A percentile compares a stretch with the other conserved stretches of the same genome.
These are phyloP conservation scores for Meganola albula DNA, from an alignment of 2,888 invertebrate species.

Conservation along the genomic window DNA sequence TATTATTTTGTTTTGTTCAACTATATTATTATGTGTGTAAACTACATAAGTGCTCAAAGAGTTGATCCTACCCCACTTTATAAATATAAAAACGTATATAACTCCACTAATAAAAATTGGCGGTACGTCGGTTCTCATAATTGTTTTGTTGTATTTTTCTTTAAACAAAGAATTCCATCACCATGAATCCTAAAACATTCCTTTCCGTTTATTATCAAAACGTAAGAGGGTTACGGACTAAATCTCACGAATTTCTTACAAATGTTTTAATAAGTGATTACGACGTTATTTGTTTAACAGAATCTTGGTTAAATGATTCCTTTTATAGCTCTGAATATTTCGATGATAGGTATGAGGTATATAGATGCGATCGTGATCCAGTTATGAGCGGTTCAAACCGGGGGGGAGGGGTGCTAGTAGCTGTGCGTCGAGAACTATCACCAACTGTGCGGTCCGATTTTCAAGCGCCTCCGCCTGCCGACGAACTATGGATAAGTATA, in stretches of 20 bases:
- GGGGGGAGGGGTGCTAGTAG: conserved; percentile 5
- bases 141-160: neutral
- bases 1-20: neutral
- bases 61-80: no score
- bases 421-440: conserved; percentile 3
- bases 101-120: no score
- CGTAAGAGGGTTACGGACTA: conserved; percentile 8
- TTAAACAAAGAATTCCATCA: neutral
- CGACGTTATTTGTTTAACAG: conserved; percentile 8
- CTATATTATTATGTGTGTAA: neutral
- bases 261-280: conserved; percentile 4
- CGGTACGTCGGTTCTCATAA: no score
- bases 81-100: no score
- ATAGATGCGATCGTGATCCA: conserved; percentile 4
- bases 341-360: conserved; percentile 9
- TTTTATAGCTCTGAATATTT: conserved; percentile 10
- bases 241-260: conserved; percentile 5
- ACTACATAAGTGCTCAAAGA: neutral
- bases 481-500: conserved; percentile 6
- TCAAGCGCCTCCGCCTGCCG: conserved; percentile 3
- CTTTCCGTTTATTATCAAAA: conserved; percentile 2
- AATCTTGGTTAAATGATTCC: conserved; percentile 7
- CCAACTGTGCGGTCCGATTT: conserved; percentile 1
- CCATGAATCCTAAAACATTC: no score
- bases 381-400: neutral